Evolutionary conservation across 2,888 invertebrate genomes (phyloP), one percentile per base, ranked within the genome.

Genomic region (Ormyrus pomaceus): DNA sequence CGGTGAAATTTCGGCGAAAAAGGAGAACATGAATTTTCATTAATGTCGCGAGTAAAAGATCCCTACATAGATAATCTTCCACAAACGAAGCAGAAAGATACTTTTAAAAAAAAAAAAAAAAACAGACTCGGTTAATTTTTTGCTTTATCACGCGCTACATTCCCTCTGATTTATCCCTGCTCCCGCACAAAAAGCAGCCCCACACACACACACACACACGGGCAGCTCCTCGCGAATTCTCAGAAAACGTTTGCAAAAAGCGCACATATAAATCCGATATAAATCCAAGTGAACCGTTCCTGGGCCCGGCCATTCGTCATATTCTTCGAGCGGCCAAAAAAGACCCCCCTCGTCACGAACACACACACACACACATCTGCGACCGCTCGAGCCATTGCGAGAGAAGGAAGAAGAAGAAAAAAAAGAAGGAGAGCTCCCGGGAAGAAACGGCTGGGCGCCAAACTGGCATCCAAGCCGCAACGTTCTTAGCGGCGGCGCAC

Each of bases 271-370:
- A 45, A 69, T 69, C 58, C 68, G 56, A 19, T 68, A 78, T 62
- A 73, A 73, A 73, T 73, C 69, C 68, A 66, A 45, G 66, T 50
- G 66, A 65, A 61, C 13, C 45, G 48, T 50, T n/a, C 2, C 51
- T 4, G 7, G 19, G 51, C 10, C 72, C 34, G 34, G 34, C 34
- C 59, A 79, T 79, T 75, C 74, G 70, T 79, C 74, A 74, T 74
- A 70, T 79, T 74, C 69, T 50, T 59, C 70, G 56, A 58, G 71
- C 59, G 51, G 11, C 50, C n/a, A 50, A 59, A 48, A n/a, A 53
- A 48, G n/a, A n/a, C 10, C 34, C 34, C 34, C 34, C 34, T 34
- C 34, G 34, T 19, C 19, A 19, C 1, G 1, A 19, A 19, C 34
- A 4, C 34, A 4, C 19, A 19, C 19, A 19, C 34, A 9, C 34